Evolutionary conservation across 1,140 invertebrate species (phyloP).

Genomic region (Zophobas morio): DNA sequence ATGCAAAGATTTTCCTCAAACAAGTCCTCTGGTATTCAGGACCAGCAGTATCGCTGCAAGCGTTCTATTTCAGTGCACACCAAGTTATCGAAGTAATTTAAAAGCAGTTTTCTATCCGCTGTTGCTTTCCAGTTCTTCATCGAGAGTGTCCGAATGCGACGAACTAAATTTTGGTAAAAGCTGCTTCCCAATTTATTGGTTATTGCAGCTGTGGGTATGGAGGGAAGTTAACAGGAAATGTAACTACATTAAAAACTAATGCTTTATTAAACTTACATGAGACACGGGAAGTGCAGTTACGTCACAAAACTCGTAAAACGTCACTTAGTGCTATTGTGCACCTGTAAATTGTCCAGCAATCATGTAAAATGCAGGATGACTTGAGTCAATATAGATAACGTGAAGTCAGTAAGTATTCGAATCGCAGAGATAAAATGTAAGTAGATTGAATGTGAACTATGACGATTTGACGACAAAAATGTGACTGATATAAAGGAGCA

Average conservation of each 20-base stretch:
- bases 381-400: too few relatives aligned
- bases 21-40: slow-evolving; percentile 51
- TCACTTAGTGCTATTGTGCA: too few relatives aligned
- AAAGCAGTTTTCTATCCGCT: slow-evolving; percentile 49
- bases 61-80: slow-evolving; percentile 54
- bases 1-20: slow-evolving; percentile 37
- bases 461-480: too few relatives aligned
- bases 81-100: slow-evolving; percentile 56
- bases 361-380: too few relatives aligned
- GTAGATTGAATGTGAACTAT: too few relatives aligned
- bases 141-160: background rate
- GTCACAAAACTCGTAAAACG: too few relatives aligned
- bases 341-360: too few relatives aligned
- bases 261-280: background rate
- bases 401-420: too few relatives aligned
- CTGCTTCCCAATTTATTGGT: background rate
- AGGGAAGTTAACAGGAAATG: slow-evolving; percentile 6
- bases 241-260: slow-evolving; percentile 19
- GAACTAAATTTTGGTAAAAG: slow-evolving; percentile 24
- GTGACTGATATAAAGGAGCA: too few relatives aligned
- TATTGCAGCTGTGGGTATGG: background rate
- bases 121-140: slow-evolving; percentile 7
- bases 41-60: slow-evolving; percentile 52
- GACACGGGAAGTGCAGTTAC: slow-evolving; percentile 6
- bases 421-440: too few relatives aligned